Evolutionary conservation across 2,113 vertebrate genomes (phyloP), one percentile per base, ranked within the genome.

Genomic region (Colaptes auratus): DNA sequence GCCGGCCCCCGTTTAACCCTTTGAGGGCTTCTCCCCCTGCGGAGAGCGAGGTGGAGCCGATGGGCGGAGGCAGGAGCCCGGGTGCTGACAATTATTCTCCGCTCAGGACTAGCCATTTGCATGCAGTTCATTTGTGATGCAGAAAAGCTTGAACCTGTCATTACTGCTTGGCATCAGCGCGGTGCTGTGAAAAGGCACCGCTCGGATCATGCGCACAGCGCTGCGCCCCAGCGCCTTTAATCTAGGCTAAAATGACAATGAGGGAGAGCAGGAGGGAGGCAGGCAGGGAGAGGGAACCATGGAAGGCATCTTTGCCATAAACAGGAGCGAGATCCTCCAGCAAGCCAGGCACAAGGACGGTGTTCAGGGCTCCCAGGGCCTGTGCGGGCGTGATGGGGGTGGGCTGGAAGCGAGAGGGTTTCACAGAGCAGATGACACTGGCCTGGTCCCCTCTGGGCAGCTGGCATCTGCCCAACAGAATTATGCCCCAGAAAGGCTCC

Each of bases 141-240:
- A 52, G 97, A 97, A 96, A 97, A 97, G 96, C 97, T 97, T 97
- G 97, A 98, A 96, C 97, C 97, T 97, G 97, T 97, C 98, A 98
- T 97, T 97, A 97, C 86, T 92, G 96, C 94, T 97, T 97, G 97
- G 97, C 97, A 98, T 97, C 90, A 97, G 95, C 60, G 66, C 93
- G 85, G 90, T 63, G 9, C 96, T 88, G 96, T 94, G 93, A 95
- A 94, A 95, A 93, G 90, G 67, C 85, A 74, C 94, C 3, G 60
- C 87, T 78, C 30, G 21, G 95, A 91, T 92, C 97, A 97, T 96
- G 96, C 90, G 94, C 95, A 88, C 56, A 90, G 82, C 9, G 7
- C 89, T 74, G 76, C 88, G 79, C 92, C 95, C 88, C 76, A 67
- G 81, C 95, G 90, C 66, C 93, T 97, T 96, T 96, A 78, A 90